These are phyloP conservation scores for Atta texana DNA, from an alignment of 1,140 invertebrate genomes.

Conservation along the genomic window DNA sequence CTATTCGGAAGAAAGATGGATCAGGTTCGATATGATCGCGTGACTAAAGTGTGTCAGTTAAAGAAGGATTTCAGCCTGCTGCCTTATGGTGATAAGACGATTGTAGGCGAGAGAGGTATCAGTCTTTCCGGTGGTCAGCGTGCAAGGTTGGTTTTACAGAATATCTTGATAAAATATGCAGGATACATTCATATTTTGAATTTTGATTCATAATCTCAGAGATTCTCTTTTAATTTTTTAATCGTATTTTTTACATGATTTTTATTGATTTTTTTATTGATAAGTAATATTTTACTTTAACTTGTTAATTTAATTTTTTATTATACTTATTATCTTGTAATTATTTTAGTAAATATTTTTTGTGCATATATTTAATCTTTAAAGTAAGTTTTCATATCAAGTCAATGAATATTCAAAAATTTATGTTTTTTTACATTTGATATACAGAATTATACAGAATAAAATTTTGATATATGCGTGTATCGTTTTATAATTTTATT, in stretches of 20 bases:
- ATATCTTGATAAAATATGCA: too few species aligned
- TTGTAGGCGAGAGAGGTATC: slow-evolving; percentile 94
- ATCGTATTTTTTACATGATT: background rate
- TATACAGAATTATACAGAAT: background rate
- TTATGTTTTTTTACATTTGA: background rate
- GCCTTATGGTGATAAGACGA: slow-evolving; percentile 90
- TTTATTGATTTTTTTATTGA: background rate
- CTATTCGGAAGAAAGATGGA: slow-evolving; percentile 91
- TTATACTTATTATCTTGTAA: background rate
- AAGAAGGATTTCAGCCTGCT: slow-evolving; percentile 88
- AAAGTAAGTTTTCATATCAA: background rate
- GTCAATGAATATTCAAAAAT: background rate
- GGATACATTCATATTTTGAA: background rate
- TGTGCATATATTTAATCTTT: background rate
- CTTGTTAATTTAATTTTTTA: background rate
- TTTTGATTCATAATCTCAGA: background rate
- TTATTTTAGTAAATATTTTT: background rate
- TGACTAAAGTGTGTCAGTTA: slow-evolving; percentile 88
- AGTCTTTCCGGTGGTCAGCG: slow-evolving; percentile 92
- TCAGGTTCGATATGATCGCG: slow-evolving; percentile 88
- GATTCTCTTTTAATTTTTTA: background rate
- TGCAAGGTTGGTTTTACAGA: slow-evolving; percentile 86
- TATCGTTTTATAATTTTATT: background rate
- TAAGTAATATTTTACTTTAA: background rate
- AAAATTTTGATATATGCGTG: background rate